Conservation (phyloP, 2,888 invertebrate species). For the Synergus umbraculus region DNA sequence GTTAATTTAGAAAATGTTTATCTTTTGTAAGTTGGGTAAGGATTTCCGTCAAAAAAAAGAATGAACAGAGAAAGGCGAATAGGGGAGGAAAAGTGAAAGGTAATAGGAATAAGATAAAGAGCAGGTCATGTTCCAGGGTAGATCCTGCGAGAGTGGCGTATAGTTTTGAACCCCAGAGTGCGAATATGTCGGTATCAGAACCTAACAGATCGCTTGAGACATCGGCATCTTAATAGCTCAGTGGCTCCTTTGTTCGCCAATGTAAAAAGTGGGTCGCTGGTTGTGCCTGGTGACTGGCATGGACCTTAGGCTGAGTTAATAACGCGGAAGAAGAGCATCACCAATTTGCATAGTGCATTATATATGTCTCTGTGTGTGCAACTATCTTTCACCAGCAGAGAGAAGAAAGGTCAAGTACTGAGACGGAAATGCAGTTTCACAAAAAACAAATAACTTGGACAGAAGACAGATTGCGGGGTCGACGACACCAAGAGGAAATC, state of each 20-base stretch:
- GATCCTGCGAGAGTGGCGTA: not conserved
- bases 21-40: too few species aligned
- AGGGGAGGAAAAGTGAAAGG: not conserved
- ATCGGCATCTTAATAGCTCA: slow-evolving; percentile 56
- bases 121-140: not conserved
- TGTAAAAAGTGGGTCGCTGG: slow-evolving; percentile 58
- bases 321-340: slow-evolving; percentile 53
- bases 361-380: slow-evolving; percentile 39
- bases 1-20: too few species aligned
- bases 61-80: slow-evolving; percentile 24
- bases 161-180: not conserved
- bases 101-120: slow-evolving; percentile 31
- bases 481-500: not conserved
- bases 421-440: slow-evolving; percentile 11
- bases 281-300: slow-evolving; percentile 32
- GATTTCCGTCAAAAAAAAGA: not conserved
- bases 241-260: slow-evolving; percentile 45
- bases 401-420: slow-evolving; percentile 27
- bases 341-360: slow-evolving; percentile 59
- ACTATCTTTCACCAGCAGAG: not conserved
- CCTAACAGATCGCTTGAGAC: slow-evolving; percentile 46
- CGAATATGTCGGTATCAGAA: slow-evolving; percentile 43
- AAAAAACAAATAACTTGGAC: slow-evolving; percentile 24
- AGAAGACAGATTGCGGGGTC: slow-evolving; percentile 23
- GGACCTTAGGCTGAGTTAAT: slow-evolving; percentile 60